These are phyloP conservation scores for Xiphydria camelus DNA, from an alignment of 2,888 invertebrate species.

Conservation along the genomic window DNA sequence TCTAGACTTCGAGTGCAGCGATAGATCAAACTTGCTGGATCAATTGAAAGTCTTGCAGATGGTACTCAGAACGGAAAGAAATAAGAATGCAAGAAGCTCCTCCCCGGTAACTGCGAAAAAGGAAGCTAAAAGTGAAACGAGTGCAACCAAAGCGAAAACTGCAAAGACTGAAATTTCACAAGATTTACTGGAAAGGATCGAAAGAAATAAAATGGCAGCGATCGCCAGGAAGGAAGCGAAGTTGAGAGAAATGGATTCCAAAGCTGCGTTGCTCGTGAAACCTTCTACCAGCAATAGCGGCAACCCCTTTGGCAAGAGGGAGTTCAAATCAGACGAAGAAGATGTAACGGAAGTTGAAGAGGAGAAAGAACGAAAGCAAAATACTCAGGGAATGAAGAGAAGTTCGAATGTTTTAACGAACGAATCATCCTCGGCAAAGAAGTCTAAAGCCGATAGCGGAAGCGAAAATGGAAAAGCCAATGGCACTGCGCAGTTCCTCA, in stretches of 20 bases:
- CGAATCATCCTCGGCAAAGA: background rate
- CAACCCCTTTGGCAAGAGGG: background rate
- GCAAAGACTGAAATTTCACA: slow-evolving; percentile 2
- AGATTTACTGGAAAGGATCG: slow-evolving; percentile 33
- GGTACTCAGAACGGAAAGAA: slow-evolving; percentile 54
- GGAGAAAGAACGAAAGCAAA: slow-evolving; percentile 13
- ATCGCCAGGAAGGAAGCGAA: slow-evolving; percentile 28
- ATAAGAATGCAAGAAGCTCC: slow-evolving; percentile 16
- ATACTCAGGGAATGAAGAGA: background rate
- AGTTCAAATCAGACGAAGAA: slow-evolving; percentile 1
- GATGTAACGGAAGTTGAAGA: slow-evolving; percentile 6
- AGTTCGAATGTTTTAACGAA: background rate
- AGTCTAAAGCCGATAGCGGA: too few species aligned
- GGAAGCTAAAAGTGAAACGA: background rate
- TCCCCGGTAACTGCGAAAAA: background rate
- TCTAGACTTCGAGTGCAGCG: slow-evolving; percentile 40
- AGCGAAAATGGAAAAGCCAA: background rate
- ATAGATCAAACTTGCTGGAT: slow-evolving; percentile 39
- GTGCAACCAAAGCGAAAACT: too few species aligned
- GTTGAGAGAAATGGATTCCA: slow-evolving; percentile 33
- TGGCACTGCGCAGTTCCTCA: slow-evolving; percentile 11
- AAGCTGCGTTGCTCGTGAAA: slow-evolving; percentile 15
- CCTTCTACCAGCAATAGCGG: slow-evolving; percentile 2
- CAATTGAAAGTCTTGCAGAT: slow-evolving; percentile 53
- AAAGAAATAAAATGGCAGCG: slow-evolving; percentile 30